Evolutionary conservation across 2,888 invertebrate genomes (phyloP), one percentile per base, ranked within the genome.

Genomic region (Ypsolopha sequella): DNA sequence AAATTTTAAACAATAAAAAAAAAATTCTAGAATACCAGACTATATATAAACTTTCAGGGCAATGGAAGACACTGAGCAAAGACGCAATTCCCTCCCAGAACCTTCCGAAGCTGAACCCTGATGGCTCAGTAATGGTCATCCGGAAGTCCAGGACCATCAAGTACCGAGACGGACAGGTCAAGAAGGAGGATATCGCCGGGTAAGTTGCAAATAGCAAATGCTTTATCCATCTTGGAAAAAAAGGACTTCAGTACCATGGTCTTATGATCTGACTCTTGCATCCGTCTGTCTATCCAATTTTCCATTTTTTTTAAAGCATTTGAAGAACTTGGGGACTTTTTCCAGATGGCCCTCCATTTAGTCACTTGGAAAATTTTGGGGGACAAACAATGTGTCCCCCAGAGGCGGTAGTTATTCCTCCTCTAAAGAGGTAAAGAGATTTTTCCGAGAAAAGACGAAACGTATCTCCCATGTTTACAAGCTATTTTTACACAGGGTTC

Each of bases 121-220:
- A 87, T 38, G 87, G 87, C 1, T 69, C 79, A 1, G 82, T 86
- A 10, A 85, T 87, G 84, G 78, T 87, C 0, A 84, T 87, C 59
- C 67, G 87, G 52, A 87, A 87, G 57, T 79, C 79, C 51, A 71
- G 87, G 55, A 77, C 80, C 1, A 69, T 81, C 55, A 87, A 85
- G 51, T 82, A 81, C 66, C 72, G 76, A 66, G 86, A 86, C 33
- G 59, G 58, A 13, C 9, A 41, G 8, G 39, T 44, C 14, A 81
- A 75, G 65, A 78, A 76, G 52, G 80, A 81, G 13, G 47, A 47
- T 36, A 47, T 13, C 36, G 13, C 11, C 2, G 13, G 38, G 47
- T 47, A 10, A 45, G 41, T 10, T 41, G 4, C 11, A 6, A 11
- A 1, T 41, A 3, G 3, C 11, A 2, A n/a, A 2, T 41, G 2